A percentile compares a stretch with the other conserved stretches of the same genome.
Evolutionary conservation across 2,113 vertebrate genomes (phyloP).

Genomic region (Lepisosteus oculatus): DNA sequence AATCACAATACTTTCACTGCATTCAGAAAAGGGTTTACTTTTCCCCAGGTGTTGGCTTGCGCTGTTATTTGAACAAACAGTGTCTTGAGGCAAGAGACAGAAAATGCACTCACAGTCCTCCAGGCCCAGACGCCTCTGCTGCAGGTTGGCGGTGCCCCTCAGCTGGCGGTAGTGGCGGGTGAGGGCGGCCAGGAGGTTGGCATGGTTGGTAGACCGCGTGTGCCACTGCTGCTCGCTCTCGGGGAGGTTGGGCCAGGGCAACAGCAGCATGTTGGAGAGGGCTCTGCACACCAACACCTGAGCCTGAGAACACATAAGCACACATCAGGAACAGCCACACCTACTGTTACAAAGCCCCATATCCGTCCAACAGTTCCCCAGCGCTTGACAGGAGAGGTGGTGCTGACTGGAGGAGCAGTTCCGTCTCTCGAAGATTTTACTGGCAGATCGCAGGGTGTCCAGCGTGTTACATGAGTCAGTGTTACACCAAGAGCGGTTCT

Average conservation of each 20-base stretch:
- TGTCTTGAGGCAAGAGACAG: background rate
- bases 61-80: too few species aligned
- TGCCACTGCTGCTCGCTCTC: conserved; percentile 95
- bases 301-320: conserved; percentile 60
- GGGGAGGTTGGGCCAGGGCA: conserved; percentile 89
- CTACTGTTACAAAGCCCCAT: background rate
- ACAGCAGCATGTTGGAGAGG: conserved; percentile 86
- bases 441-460: too few species aligned
- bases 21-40: too few species aligned
- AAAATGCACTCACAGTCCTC: conserved; percentile 74
- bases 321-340: conserved; percentile 7
- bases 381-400: too few species aligned
- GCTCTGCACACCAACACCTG: conserved; percentile 90
- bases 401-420: too few species aligned
- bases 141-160: conserved; percentile 67
- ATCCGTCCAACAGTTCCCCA: too few species aligned
- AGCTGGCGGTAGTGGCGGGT: conserved; percentile 82
- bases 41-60: too few species aligned
- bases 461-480: too few species aligned
- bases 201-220: conserved; percentile 84
- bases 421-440: too few species aligned
- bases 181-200: conserved; percentile 81
- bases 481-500: too few species aligned
- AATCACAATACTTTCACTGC: too few species aligned
- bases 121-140: conserved; percentile 74